Percentiles rank a stretch among this genome's conserved stretches.
These are phyloP conservation scores for Scaptomyza parva DNA, from an alignment of 2,888 invertebrate species.

Conservation along the genomic window DNA sequence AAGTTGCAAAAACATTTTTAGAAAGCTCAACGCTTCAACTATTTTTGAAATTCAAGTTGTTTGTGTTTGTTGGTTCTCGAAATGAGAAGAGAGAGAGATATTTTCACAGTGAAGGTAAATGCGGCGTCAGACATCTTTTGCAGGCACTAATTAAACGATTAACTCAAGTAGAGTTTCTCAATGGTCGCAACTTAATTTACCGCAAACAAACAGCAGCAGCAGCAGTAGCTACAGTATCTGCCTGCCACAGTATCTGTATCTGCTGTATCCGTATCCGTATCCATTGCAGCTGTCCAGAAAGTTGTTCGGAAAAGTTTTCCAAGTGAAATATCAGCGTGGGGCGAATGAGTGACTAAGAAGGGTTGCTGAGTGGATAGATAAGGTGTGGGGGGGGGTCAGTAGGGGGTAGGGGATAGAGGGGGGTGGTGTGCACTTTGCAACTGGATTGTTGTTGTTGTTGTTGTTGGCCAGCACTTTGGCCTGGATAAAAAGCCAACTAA, in stretches of 20 bases:
- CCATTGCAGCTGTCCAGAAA: conserved; percentile 73
- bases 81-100: not conserved
- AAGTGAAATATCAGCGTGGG: conserved; percentile 69
- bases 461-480: conserved; percentile 62
- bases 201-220: conserved; percentile 60
- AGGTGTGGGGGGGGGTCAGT: not conserved
- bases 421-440: conserved; percentile 48
- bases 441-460: conserved; percentile 41
- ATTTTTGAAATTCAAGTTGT: conserved; percentile 8
- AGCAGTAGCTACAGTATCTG: conserved; percentile 8
- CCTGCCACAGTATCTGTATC: conserved; percentile 31
- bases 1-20: not conserved
- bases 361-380: not conserved
- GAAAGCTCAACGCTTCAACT: conserved; percentile 1
- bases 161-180: conserved; percentile 74
- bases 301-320: conserved; percentile 76
- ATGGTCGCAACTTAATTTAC: conserved; percentile 73
- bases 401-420: not conserved
- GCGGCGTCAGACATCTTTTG: conserved; percentile 16
- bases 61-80: not conserved
- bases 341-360: not conserved
- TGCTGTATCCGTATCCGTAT: conserved; percentile 52
- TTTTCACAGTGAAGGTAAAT: conserved; percentile 5
- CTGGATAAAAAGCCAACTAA: conserved; percentile 69
- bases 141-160: conserved; percentile 73